A percentile compares a stretch with the other conserved stretches of the same genome.
Conservation (phyloP, 2,113 vertebrate species). For the Chaetura pelagica region DNA sequence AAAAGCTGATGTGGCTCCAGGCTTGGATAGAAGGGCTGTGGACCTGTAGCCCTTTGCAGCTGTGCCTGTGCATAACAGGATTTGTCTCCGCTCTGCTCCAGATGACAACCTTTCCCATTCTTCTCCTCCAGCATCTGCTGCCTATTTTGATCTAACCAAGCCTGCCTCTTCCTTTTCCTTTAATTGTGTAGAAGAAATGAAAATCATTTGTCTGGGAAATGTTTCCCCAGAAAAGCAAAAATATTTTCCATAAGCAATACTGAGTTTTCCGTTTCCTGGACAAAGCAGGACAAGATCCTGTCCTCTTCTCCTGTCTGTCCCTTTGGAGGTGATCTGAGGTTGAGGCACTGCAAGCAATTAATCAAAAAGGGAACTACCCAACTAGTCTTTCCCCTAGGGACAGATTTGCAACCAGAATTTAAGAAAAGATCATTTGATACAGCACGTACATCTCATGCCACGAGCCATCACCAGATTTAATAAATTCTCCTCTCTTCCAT, state of each 20-base stretch:
- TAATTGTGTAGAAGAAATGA: slow-evolving; percentile 66
- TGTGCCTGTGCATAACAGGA: background rate
- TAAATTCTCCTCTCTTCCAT: background rate
- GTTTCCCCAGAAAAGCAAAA: slow-evolving; percentile 39
- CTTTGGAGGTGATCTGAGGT: background rate
- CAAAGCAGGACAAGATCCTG: background rate
- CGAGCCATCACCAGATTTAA: background rate
- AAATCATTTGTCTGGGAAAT: slow-evolving; percentile 36
- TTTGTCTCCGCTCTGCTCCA: background rate
- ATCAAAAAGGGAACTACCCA: background rate
- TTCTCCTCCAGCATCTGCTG: slow-evolving; percentile 24
- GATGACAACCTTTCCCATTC: slow-evolving; percentile 5
- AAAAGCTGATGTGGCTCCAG: background rate
- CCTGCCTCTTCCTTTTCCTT: slow-evolving; percentile 73
- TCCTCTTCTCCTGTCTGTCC: background rate
- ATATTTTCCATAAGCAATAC: background rate
- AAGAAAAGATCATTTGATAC: background rate
- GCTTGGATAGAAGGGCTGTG: background rate
- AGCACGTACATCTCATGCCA: background rate
- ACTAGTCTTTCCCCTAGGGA: background rate
- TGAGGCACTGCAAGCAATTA: background rate
- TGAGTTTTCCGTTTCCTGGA: background rate
- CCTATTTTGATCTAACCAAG: slow-evolving; percentile 56
- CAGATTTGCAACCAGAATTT: background rate
- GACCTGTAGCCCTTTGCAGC: background rate